Evolutionary conservation across 2,888 invertebrate species (phyloP).

Genomic region (Bombylius major): DNA sequence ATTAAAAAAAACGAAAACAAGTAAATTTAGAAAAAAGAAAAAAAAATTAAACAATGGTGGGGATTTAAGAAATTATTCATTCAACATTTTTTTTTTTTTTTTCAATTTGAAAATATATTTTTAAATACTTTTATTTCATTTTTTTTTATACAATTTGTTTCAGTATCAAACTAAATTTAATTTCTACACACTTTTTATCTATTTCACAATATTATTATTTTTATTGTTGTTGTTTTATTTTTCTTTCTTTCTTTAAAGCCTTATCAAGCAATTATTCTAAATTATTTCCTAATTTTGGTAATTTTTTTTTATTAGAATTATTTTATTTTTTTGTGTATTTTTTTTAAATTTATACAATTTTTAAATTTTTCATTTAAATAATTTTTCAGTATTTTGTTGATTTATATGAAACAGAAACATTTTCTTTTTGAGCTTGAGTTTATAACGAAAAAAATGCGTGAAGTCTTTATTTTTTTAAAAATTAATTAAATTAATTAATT

Average conservation of each 20-base stretch:
- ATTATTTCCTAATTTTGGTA: not conserved
- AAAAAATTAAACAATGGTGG: not conserved
- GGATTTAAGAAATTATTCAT: not conserved
- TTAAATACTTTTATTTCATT: not conserved
- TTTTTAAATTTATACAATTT: too few relatives aligned
- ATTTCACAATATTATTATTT: not conserved
- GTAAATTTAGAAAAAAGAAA: not conserved
- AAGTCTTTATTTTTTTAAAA: too few relatives aligned
- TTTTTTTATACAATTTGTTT: not conserved
- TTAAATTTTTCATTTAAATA: too few relatives aligned
- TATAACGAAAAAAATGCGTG: too few relatives aligned
- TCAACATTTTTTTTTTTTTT: not conserved
- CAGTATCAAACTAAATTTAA: not conserved
- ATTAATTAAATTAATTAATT: too few relatives aligned
- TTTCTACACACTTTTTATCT: not conserved
- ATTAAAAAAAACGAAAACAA: not conserved
- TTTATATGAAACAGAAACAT: too few relatives aligned
- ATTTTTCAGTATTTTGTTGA: too few relatives aligned
- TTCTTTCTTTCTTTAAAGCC: not conserved
- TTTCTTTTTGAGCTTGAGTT: too few relatives aligned
- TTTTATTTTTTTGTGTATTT: too few relatives aligned
- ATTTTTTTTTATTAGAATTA: too few relatives aligned
- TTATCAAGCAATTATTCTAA: not conserved
- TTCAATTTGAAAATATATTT: constrained; percentile 8
- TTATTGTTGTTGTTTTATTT: not conserved